phyloP scores from a whole-genome alignment of 2,113 vertebrate species.

The Cacatua alba region DNA sequence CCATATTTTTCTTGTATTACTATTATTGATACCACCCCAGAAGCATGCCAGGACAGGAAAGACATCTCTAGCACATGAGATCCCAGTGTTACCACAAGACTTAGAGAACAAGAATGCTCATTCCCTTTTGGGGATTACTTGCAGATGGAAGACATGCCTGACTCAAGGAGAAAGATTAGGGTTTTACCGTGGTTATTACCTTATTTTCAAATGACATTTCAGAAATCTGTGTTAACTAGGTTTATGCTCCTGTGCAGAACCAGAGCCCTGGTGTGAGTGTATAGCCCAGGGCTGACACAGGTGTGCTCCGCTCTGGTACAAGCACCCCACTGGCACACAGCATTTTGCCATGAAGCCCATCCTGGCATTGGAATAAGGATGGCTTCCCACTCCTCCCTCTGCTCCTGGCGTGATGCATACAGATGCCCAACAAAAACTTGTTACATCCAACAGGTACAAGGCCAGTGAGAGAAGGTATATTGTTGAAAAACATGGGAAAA shows the following conservation, averaged over 20 bases:
- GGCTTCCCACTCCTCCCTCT: background rate
- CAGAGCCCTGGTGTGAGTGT: background rate
- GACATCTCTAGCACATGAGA: background rate
- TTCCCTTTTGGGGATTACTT: background rate
- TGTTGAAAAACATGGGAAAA: background rate
- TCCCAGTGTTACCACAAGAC: constrained; percentile 23
- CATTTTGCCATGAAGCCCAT: fast-evolving
- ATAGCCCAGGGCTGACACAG: background rate
- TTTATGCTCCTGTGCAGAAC: background rate
- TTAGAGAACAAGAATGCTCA: background rate
- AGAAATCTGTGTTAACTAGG: background rate
- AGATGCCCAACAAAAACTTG: background rate
- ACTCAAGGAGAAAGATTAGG: background rate
- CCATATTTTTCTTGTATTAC: background rate
- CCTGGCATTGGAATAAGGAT: background rate
- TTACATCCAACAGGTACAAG: background rate
- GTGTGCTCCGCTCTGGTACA: background rate
- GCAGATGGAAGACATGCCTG: background rate
- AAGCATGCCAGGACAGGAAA: constrained; percentile 71
- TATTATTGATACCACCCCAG: background rate
- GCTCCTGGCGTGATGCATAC: background rate
- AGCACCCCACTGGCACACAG: background rate
- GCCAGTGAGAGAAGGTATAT: fast-evolving
- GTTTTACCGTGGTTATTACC: background rate
- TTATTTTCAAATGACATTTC: background rate